Base-by-base conservation (phyloP, 2,888 invertebrate species). In the Lamellibrachia satsuma region DNA sequence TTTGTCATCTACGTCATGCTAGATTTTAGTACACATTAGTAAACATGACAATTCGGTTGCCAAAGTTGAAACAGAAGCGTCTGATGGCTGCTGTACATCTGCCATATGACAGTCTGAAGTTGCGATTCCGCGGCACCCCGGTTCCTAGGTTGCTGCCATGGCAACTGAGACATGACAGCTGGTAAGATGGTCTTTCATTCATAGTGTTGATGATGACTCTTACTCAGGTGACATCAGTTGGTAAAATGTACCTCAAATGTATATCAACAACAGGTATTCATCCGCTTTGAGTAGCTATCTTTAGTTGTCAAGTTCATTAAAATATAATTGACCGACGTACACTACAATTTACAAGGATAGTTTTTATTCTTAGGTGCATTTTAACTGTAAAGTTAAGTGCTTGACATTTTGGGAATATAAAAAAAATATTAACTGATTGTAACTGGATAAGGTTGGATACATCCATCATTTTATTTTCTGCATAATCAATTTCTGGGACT, bases 131-230 rank as follows among this genome's bases (percentile, higher is more conserved):
- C n/a, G 75, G 75, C 11, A 75, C 75, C 75, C 75, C 75, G 22
- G 75, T 75, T 75, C 75, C 75, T 75, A 75, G 75, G 75, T 22
- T 75, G 75, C n/a, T 75, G n/a, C 75, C 75, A 75, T 75, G 75
- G 75, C 75, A 75, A 75, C 75, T 75, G 75, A 75, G 75, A 75
- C 75, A 75, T 22, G 75, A 75, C 22, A 75, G 75, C 75, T 75
- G 75, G 75, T 75, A 75, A 75, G 75, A 75, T 75, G 75, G 22
- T 75, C n/a, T 75, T n/a, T 75, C 75, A 1, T 75, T 75, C 22
- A 6, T n/a, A 75, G 75, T 75, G 75, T 15, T 22, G n/a, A 6
- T 75, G 75, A 6, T 75, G 15, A 22, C 22, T 75, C n/a, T 22
- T n/a, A 75, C n/a, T 75, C 75, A 75, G 4, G n/a, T 6, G 15